These are phyloP conservation scores for Mionectes macconnelli DNA, from an alignment of 2,113 vertebrate species.

Conservation along the genomic window DNA sequence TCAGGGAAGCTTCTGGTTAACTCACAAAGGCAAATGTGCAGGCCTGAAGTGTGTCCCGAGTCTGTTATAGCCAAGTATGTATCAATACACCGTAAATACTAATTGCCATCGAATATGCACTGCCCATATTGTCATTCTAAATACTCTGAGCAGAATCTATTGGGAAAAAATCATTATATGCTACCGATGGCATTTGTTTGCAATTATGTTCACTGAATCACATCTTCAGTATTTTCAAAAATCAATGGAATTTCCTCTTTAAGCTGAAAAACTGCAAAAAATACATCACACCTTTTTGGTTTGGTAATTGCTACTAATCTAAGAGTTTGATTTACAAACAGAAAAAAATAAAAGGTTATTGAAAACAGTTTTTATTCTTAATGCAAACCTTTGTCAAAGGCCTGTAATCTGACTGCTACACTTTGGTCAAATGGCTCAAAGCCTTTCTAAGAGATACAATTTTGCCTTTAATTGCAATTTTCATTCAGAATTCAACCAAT, in stretches of 20 bases:
- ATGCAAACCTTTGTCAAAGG: neutral
- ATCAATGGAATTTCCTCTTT: neutral
- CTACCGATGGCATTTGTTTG: neutral
- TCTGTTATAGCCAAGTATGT: neutral
- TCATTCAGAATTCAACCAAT: slow-evolving; percentile 57
- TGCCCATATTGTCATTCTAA: neutral
- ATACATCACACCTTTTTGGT: neutral
- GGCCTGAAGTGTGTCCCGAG: neutral
- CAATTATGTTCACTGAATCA: neutral
- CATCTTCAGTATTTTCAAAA: neutral
- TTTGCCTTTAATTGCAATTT: slow-evolving; percentile 34
- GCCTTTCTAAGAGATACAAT: neutral
- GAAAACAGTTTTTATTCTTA: neutral
- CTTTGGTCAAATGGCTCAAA: neutral
- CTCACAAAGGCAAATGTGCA: neutral
- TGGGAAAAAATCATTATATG: neutral
- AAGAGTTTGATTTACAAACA: neutral
- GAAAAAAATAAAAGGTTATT: neutral
- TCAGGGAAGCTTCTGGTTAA: neutral
- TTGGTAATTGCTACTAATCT: neutral
- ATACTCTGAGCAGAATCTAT: neutral
- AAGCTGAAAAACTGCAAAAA: neutral
- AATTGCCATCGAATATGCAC: neutral
- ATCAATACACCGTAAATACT: neutral
- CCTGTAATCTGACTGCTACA: neutral